Conservation (phyloP, 2,797 vertebrate species). For the Poliocrania exsul region DNA sequence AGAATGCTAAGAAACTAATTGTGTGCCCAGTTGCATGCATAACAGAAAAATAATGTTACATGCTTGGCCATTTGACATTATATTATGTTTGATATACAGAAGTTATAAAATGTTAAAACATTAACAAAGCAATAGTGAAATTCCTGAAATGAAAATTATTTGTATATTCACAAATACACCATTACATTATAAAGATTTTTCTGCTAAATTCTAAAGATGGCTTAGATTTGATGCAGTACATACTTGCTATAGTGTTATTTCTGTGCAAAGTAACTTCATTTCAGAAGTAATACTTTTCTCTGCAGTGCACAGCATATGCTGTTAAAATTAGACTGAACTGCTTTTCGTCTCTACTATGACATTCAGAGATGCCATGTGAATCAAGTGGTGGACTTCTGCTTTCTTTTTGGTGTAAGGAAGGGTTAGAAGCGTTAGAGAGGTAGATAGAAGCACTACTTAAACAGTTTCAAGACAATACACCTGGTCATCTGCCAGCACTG, state of each 20-base stretch:
- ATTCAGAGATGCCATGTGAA: neutral
- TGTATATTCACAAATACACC: neutral
- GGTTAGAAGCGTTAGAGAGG: neutral
- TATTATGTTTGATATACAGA: neutral
- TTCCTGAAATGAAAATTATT: neutral
- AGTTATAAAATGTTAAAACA: neutral
- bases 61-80: neutral
- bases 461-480: neutral
- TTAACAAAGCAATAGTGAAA: neutral
- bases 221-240: neutral
- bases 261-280: neutral
- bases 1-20: neutral
- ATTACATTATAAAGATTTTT: neutral
- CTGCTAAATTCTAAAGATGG: neutral
- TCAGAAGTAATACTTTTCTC: neutral
- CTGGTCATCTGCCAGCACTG: neutral
- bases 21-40: neutral
- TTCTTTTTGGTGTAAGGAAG: neutral
- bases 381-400: neutral
- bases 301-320: neutral
- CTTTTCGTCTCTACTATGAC: neutral
- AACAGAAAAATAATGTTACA: neutral
- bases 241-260: neutral
- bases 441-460: neutral
- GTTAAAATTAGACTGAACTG: neutral